Evolutionary conservation across 2,797 vertebrate species (phyloP).

Genomic region (Florisuga fusca): DNA sequence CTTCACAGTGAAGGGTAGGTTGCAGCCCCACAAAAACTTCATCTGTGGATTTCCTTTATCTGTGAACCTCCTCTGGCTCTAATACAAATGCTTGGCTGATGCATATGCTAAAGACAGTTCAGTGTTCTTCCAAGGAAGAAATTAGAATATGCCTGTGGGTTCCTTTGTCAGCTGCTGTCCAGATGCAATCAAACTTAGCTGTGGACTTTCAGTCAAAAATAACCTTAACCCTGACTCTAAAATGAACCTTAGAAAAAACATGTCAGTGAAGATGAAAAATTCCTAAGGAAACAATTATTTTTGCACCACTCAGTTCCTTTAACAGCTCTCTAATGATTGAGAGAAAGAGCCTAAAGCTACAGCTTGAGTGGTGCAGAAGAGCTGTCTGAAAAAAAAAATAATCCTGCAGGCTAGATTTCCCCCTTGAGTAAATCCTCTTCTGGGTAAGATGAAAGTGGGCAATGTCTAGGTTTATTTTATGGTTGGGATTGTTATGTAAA

Average conservation of each 20-base stretch:
- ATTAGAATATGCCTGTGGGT: not conserved
- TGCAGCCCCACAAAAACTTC: not conserved
- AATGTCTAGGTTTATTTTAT: not conserved
- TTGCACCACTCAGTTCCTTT: conserved; percentile 28
- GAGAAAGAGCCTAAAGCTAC: conserved; percentile 7
- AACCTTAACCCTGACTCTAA: not conserved
- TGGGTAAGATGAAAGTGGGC: not conserved
- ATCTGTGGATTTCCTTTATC: not conserved
- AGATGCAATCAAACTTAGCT: not conserved
- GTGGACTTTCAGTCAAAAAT: conserved; percentile 17
- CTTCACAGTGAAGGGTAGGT: not conserved
- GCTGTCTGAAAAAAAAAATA: not conserved
- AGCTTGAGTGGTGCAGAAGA: not conserved
- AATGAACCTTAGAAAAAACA: not conserved
- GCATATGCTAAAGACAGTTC: not conserved
- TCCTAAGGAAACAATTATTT: conserved; percentile 51
- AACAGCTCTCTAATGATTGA: conserved; percentile 10
- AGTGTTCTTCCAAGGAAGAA: not conserved
- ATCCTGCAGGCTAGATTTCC: not conserved
- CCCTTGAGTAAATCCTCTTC: not conserved
- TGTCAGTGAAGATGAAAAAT: not conserved
- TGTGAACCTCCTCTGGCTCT: not conserved
- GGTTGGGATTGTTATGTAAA: not conserved
- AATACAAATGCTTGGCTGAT: not conserved
- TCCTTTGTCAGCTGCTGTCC: not conserved